Evolutionary conservation across 2,888 invertebrate species (phyloP).

Genomic region (Mellilla xanthometata): DNA sequence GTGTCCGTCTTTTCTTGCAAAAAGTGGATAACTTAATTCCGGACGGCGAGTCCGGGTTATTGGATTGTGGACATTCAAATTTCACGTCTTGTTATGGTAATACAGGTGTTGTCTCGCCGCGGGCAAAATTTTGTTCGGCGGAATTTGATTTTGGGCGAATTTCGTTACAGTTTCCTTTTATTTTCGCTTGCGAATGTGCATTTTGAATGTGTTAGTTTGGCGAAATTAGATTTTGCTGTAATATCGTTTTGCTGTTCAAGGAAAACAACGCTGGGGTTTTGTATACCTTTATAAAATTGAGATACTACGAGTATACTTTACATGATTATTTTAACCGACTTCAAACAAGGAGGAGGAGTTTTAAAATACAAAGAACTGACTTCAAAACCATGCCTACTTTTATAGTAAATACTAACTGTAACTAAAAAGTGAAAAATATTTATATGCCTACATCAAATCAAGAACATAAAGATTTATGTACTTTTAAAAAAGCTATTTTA

Average conservation of each 20-base stretch:
- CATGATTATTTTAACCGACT: no score
- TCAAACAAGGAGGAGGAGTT: no score
- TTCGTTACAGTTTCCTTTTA: slow-evolving; percentile 18
- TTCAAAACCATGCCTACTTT: no score
- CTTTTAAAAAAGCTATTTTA: no score
- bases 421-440: no score
- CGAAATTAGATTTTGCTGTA: slow-evolving; percentile 3
- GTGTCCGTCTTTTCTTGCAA: slow-evolving; percentile 81
- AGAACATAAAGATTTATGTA: no score
- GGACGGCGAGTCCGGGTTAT: slow-evolving; percentile 62
- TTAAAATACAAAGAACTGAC: no score
- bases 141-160: slow-evolving; percentile 32
- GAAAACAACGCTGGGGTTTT: not conserved
- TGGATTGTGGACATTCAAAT: slow-evolving; percentile 81
- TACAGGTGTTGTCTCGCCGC: slow-evolving; percentile 75
- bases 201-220: slow-evolving; percentile 9
- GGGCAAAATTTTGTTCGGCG: slow-evolving; percentile 42
- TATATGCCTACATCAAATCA: no score
- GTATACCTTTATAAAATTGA: no score
- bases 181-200: slow-evolving; percentile 5
- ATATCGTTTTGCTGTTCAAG: not conserved
- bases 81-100: slow-evolving; percentile 81
- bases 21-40: slow-evolving; percentile 81
- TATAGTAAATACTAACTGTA: no score
- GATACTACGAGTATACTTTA: no score